These are phyloP conservation scores for Ispidina picta DNA, from an alignment of 2,797 vertebrate species.

Conservation along the genomic window DNA sequence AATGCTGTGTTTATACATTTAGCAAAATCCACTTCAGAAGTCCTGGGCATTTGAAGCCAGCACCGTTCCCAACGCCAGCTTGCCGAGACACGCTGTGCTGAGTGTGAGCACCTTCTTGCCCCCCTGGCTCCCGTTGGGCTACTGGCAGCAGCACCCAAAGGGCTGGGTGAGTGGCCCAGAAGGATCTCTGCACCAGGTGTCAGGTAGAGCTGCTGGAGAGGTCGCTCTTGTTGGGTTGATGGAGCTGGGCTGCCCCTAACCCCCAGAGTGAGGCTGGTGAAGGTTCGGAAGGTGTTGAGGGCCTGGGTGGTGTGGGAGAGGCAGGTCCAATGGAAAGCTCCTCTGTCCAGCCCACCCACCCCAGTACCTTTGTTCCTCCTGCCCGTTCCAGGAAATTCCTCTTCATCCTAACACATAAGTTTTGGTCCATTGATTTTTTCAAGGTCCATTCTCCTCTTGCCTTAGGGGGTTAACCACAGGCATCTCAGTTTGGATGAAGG, in stretches of 20 bases:
- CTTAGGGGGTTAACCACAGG: not conserved
- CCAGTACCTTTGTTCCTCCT: not conserved
- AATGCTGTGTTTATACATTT: not conserved
- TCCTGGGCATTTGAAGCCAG: not conserved
- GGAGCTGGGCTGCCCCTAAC: not conserved
- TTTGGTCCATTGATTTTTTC: not conserved
- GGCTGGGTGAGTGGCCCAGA: not conserved
- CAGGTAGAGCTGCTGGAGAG: not conserved
- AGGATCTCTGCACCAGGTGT: rapidly evolving
- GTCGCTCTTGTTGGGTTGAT: not conserved
- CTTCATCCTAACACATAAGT: not conserved
- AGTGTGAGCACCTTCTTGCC: rapidly evolving
- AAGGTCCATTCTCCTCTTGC: not conserved
- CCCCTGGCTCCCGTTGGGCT: rapidly evolving
- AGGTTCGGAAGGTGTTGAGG: not conserved
- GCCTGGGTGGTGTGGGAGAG: not conserved
- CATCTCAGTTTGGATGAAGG: not conserved
- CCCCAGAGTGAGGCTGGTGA: not conserved
- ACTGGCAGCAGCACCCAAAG: rapidly evolving
- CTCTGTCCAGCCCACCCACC: not conserved
- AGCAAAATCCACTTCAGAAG: not conserved
- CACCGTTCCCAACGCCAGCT: not conserved
- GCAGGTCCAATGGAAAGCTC: not conserved
- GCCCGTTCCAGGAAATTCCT: not conserved
- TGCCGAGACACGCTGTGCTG: not conserved